Base-by-base conservation (phyloP, 2,888 invertebrate genomes). In the Watsonalla cultraria region DNA sequence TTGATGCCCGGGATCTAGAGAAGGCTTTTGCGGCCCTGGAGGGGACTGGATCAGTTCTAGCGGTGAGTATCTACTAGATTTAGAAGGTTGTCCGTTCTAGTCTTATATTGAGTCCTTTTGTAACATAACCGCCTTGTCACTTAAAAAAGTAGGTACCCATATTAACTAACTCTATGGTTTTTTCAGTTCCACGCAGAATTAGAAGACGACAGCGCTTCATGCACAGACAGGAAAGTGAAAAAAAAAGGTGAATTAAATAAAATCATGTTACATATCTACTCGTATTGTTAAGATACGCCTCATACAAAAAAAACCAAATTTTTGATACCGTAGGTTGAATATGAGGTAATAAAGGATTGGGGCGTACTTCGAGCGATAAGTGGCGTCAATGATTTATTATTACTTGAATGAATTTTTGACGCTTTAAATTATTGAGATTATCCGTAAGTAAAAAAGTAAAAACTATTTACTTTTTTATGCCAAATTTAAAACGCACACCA, bases 141-240 rank as follows among this genome's bases (percentile, higher is more conserved):
- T n/a, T 2, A 24, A 24, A 24, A 24, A 24, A 24, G 1, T 24
- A 24, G 24, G 24, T 24, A 24, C 24, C 24, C 24, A 24, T 47
- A 56, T 35, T 9, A 34, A 47, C 11, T 15, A 1, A 24, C 24
- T 42, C 5, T 11, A 11, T 42, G 8, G 5, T 52, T 24, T 51
- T 87, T 85, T 47, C 75, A 95, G 95, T 94, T 95, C 70, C 95
- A 95, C 67, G 95, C 95, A 5, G 95, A 95, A 82, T 72, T 93
- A 46, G 93, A 93, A 56, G 83, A 89, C 11, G 76, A 83, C 6
- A 66, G 66, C 11, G 67, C 73, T 35, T 8, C 9, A 42, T 57
- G 62, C 14, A 61, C 54, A 46, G 72, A 66, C 54, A 74, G 69
- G 55, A 82, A 83, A 65, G 66, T 69, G 6, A 76, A 71, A 56